A percentile compares a stretch with the other conserved stretches of the same genome.
phyloP scores from a whole-genome alignment of 1,140 invertebrate genomes.

The Leptinotarsa texana region DNA sequence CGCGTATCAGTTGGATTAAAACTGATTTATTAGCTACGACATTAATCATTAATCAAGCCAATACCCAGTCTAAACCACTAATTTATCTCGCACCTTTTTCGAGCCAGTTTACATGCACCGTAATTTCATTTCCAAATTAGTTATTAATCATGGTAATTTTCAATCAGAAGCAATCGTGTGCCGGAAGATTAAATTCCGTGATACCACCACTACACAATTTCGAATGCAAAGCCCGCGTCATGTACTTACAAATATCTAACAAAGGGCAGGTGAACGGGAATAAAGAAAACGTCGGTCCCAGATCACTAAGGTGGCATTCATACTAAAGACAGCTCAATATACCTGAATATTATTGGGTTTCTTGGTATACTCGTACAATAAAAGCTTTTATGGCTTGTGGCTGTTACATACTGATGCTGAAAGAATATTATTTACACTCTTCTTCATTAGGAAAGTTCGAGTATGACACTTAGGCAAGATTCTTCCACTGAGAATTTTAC shows the following conservation, averaged over 20 bases:
- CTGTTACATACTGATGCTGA: not conserved
- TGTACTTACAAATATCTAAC: constrained; percentile 6
- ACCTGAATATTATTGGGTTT: constrained; percentile 5
- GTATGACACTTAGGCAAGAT: not conserved
- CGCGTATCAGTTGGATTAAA: constrained; percentile 1
- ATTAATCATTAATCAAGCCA: constrained; percentile 8
- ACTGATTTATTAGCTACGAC: not conserved
- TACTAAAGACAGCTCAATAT: not conserved
- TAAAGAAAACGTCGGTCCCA: not conserved
- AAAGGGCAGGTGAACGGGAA: constrained; percentile 2
- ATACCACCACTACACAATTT: constrained; percentile 1
- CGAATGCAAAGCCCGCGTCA: not conserved
- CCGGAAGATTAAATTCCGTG: not conserved
- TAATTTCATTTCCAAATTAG: constrained; percentile 8
- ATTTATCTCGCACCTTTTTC: constrained; percentile 4
- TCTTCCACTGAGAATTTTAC: not conserved
- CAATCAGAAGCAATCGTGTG: constrained; percentile 3
- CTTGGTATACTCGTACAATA: not conserved
- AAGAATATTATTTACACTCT: not conserved
- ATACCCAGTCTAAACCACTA: constrained; percentile 3
- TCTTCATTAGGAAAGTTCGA: not conserved
- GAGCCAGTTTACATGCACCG: constrained; percentile 3
- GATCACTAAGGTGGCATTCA: constrained; percentile 1
- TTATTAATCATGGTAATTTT: not conserved
- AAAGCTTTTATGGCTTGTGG: constrained; percentile 5